These are phyloP conservation scores for Fistularia commersonii DNA, from an alignment of 2,797 vertebrate species.

Conservation along the genomic window DNA sequence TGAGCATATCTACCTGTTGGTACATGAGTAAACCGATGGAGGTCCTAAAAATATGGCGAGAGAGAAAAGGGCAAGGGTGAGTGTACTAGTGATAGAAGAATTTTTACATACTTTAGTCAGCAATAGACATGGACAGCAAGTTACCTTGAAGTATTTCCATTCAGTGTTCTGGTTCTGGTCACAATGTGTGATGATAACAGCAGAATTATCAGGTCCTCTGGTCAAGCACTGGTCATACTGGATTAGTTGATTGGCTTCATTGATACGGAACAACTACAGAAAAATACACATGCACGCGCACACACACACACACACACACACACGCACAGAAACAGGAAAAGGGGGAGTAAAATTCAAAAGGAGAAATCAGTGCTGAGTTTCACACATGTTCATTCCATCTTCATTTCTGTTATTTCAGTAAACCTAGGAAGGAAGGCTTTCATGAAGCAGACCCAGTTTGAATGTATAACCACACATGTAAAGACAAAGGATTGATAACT, in stretches of 20 bases:
- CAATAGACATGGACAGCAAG: too few relatives aligned
- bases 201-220: slow-evolving; percentile 81
- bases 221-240: slow-evolving; percentile 97
- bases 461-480: too few relatives aligned
- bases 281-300: slow-evolving; percentile 2
- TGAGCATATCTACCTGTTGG: slow-evolving; percentile 71
- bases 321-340: not conserved
- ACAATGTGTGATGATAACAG: slow-evolving; percentile 90
- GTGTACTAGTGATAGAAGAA: too few relatives aligned
- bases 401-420: too few relatives aligned
- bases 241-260: slow-evolving; percentile 96
- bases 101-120: not conserved
- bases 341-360: too few relatives aligned
- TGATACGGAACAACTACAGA: slow-evolving; percentile 91
- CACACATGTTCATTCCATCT: too few relatives aligned
- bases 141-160: slow-evolving; percentile 98
- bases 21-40: slow-evolving; percentile 87
- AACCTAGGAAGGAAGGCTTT: too few relatives aligned
- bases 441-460: too few relatives aligned
- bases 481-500: too few relatives aligned
- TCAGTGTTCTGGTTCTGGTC: slow-evolving; percentile 88
- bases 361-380: too few relatives aligned
- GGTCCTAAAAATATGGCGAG: slow-evolving; percentile 72
- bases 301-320: slow-evolving; percentile 6
- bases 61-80: slow-evolving; percentile 1